Conservation (phyloP, 2,888 invertebrate genomes). For the Cristatella mucedo region DNA sequence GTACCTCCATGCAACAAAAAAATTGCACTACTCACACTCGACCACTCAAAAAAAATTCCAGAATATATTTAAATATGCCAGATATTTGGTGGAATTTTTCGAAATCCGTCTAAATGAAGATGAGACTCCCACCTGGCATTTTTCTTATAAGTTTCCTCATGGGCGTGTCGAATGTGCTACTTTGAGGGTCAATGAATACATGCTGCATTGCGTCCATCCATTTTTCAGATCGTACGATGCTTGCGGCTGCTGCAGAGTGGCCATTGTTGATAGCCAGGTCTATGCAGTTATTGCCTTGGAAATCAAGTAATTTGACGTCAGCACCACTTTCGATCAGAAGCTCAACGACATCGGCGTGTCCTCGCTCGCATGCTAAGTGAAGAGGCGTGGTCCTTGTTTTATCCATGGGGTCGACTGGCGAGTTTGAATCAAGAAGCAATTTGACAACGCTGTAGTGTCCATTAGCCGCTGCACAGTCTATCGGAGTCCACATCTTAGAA, state of each 20-base stretch:
- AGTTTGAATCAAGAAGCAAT: constrained; percentile 34
- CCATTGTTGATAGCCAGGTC: constrained; percentile 39
- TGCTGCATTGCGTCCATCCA: constrained; percentile 40
- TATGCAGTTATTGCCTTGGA: constrained; percentile 36
- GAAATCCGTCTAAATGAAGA: too few relatives aligned
- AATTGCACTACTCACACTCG: too few relatives aligned
- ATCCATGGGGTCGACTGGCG: constrained; percentile 39
- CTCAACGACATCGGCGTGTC: constrained; percentile 35
- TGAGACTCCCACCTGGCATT: constrained; percentile 43
- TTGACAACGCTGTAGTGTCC: constrained; percentile 34
- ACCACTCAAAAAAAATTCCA: too few relatives aligned
- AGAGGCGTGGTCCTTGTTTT: constrained; percentile 39
- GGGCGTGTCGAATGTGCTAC: constrained; percentile 36
- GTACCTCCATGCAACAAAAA: too few relatives aligned
- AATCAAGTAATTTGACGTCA: constrained; percentile 29
- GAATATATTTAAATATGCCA: too few relatives aligned
- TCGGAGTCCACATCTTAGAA: constrained; percentile 39
- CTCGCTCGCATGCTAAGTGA: constrained; percentile 35
- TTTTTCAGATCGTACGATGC: constrained; percentile 16
- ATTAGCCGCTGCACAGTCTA: constrained; percentile 40
- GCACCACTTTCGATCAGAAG: constrained; percentile 36
- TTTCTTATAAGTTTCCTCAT: constrained; percentile 40
- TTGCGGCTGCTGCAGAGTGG: constrained; percentile 22
- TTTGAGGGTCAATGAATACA: constrained; percentile 24
- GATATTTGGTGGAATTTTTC: too few relatives aligned